These are phyloP conservation scores for Phylloscopus trochilus DNA, from an alignment of 2,113 vertebrate genomes.

Conservation along the genomic window DNA sequence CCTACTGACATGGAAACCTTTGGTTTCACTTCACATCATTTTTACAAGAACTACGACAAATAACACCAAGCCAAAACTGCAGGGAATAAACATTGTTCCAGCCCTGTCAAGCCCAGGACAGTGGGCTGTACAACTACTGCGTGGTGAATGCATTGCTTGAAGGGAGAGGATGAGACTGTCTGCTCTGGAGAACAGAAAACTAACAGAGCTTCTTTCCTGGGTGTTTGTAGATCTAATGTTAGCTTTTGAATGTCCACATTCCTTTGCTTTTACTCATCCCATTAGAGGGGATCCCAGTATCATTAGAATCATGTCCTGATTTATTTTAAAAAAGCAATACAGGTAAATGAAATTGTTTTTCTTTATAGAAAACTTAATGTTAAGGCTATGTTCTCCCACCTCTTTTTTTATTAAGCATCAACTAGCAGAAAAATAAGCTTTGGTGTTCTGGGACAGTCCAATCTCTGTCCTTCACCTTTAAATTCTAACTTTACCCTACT, in stretches of 20 bases:
- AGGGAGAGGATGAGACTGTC: background rate
- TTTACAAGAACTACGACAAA: background rate
- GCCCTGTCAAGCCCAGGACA: background rate
- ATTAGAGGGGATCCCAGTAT: background rate
- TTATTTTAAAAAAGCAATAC: background rate
- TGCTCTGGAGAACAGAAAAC: background rate
- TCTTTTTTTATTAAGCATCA: background rate
- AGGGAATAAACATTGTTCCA: background rate
- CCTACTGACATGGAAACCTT: accelerated
- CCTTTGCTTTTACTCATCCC: background rate
- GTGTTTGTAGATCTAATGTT: background rate
- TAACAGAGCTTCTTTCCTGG: background rate
- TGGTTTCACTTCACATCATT: background rate
- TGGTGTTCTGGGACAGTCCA: background rate
- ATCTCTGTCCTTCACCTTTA: background rate
- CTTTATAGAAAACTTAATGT: background rate
- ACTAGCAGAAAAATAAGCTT: background rate
- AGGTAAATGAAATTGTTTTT: background rate
- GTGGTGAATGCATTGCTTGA: accelerated
- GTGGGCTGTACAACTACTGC: too few species aligned
- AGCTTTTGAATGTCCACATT: background rate
- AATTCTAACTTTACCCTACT: background rate
- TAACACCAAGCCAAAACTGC: background rate
- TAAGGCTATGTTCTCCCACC: accelerated
- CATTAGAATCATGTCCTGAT: background rate